Evolutionary conservation across 2,888 invertebrate species (phyloP).

Genomic region (Drosophila putrida): DNA sequence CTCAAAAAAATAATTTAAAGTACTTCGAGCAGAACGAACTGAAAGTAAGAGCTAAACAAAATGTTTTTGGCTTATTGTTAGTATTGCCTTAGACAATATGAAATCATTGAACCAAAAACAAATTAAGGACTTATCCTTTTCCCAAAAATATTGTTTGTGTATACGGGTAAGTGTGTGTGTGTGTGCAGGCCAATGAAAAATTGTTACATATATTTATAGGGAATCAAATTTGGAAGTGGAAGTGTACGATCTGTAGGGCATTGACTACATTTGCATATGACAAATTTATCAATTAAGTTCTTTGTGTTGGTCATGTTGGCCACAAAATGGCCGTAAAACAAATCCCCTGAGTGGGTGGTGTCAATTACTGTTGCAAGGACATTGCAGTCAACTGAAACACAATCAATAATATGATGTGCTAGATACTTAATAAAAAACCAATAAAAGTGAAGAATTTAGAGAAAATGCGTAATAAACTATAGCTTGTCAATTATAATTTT

Average conservation of each 20-base stretch:
- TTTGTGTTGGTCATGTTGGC: slow-evolving; percentile 1
- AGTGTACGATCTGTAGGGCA: too few species aligned
- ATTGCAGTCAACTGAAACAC: slow-evolving; percentile 15
- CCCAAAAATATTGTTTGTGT: too few species aligned
- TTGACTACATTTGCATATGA: slow-evolving; percentile 3
- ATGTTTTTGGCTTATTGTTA: slow-evolving; percentile 54
- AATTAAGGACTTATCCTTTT: too few species aligned
- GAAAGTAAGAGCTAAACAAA: slow-evolving; percentile 27
- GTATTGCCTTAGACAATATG: slow-evolving; percentile 5
- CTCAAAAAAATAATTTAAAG: slow-evolving; percentile 71
- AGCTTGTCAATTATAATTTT: too few species aligned
- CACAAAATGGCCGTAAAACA: slow-evolving; percentile 42
- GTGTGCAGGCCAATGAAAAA: too few species aligned
- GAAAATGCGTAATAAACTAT: too few species aligned
- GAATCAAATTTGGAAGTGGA: too few species aligned
- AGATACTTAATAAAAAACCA: not conserved
- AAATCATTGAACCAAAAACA: not conserved
- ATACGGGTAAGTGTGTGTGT: too few species aligned
- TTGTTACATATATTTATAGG: too few species aligned
- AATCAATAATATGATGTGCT: not conserved
- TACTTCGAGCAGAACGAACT: slow-evolving; percentile 26
- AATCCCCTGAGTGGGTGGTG: slow-evolving; percentile 29
- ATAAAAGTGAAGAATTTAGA: too few species aligned
- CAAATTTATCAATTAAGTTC: too few species aligned
- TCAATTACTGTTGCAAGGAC: slow-evolving; percentile 29